Evolutionary conservation across 1,140 invertebrate genomes (phyloP).

Genomic region (Calosoma granatense): DNA sequence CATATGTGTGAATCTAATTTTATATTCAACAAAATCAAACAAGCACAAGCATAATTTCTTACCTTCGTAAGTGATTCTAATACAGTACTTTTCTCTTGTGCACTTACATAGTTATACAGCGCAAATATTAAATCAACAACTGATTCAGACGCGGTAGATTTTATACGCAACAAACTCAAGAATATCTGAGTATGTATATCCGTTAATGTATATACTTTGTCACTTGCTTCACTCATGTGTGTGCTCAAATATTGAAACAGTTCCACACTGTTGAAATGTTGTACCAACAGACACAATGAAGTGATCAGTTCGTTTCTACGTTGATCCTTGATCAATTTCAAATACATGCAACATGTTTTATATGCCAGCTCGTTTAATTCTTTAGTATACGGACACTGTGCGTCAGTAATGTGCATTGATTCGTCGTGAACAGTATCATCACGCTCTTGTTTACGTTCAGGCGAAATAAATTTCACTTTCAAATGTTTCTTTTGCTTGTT

Average conservation of each 20-base stretch:
- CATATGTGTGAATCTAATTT: too few species aligned
- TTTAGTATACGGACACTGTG: conserved; percentile 7
- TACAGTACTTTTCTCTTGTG: conserved; percentile 37
- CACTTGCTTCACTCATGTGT: conserved; percentile 28
- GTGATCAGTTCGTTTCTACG: conserved; percentile 30
- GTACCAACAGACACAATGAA: conserved; percentile 33
- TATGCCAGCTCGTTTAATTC: conserved; percentile 39
- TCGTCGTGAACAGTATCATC: conserved; percentile 15
- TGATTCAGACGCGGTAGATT: conserved; percentile 33
- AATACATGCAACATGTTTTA: conserved; percentile 39
- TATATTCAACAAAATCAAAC: too few species aligned
- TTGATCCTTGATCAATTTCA: conserved; percentile 35
- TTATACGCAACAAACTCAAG: conserved; percentile 36
- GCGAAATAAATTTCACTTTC: conserved; percentile 28
- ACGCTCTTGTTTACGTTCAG: conserved; percentile 11
- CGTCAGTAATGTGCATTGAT: neutral
- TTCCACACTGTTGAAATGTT: conserved; percentile 34
- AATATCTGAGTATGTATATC: conserved; percentile 40
- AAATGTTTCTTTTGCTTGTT: conserved; percentile 25
- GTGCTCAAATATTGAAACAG: conserved; percentile 31
- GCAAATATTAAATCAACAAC: conserved; percentile 49
- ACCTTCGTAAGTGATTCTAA: conserved; percentile 42
- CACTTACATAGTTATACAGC: conserved; percentile 39
- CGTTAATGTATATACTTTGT: conserved; percentile 28
- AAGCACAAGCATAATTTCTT: conserved; percentile 18